Base-by-base conservation (phyloP, 2,888 invertebrate species). In the Rugalucina vietnamica region DNA sequence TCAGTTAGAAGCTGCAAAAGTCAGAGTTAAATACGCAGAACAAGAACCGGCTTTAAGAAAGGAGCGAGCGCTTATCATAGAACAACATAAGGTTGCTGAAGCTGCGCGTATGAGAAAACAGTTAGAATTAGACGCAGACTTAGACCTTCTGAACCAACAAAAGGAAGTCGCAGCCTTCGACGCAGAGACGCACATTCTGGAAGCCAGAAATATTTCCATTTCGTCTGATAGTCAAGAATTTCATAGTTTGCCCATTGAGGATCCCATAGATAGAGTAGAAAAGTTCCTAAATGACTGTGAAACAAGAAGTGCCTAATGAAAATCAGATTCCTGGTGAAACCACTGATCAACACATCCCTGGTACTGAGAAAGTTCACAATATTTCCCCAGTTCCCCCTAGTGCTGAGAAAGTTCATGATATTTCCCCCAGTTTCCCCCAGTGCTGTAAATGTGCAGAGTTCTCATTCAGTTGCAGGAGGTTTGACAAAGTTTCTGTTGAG, bases 401-500 rank as follows among this genome's bases (percentile, higher is more conserved):
- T n/a, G n/a, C n/a, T n/a, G n/a, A n/a, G n/a, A n/a, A n/a, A n/a
- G n/a, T n/a, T n/a, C n/a, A n/a, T n/a, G n/a, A n/a, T n/a, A n/a
- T n/a, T n/a, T n/a, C n/a, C n/a, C n/a, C n/a, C n/a, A n/a, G n/a
- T n/a, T n/a, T n/a, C n/a, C n/a, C n/a, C n/a, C n/a, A n/a, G n/a
- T n/a, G n/a, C n/a, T n/a, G n/a, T n/a, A n/a, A n/a, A n/a, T n/a
- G n/a, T n/a, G n/a, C n/a, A n/a, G n/a, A n/a, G n/a, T n/a, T n/a
- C n/a, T n/a, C n/a, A n/a, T n/a, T n/a, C n/a, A n/a, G n/a, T n/a
- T n/a, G n/a, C n/a, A n/a, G n/a, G n/a, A 72, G 74, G 39, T 87
- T 85, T 39, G 86, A 89, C 87, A 5, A 76, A 78, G n/a, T 84
- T 89, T 54, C 60, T 27, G 49, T 77, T 60, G 54, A 74, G n/a